Percentiles rank a stretch among this genome's conserved stretches.
These are phyloP conservation scores for Eupithecia exiguata DNA, from an alignment of 2,888 invertebrate genomes.

Conservation along the genomic window DNA sequence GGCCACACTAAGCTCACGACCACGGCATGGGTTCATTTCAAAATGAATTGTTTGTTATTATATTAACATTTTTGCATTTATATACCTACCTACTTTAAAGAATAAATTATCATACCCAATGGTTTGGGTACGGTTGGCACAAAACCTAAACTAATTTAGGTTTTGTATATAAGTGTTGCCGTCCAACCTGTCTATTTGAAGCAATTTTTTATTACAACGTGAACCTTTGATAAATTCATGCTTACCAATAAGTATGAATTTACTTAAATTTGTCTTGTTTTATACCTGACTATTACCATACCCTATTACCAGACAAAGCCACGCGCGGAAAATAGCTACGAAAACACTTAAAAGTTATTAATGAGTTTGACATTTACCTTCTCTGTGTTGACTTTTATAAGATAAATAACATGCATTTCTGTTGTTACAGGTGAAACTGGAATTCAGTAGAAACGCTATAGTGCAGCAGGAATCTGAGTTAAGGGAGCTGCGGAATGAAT, in stretches of 20 bases:
- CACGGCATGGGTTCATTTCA: too few relatives aligned
- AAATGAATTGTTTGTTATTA: not conserved
- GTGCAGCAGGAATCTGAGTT: constrained; percentile 64
- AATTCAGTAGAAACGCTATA: constrained; percentile 63
- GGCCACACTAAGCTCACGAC: too few relatives aligned
- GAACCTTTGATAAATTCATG: too few relatives aligned
- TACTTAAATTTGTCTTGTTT: not conserved
- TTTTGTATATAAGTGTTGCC: not conserved
- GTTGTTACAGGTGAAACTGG: constrained; percentile 64
- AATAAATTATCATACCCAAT: too few relatives aligned
- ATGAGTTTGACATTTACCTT: not conserved
- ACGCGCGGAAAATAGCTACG: not conserved
- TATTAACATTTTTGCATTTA: not conserved
- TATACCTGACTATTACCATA: not conserved
- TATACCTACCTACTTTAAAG: not conserved
- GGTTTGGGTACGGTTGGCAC: too few relatives aligned
- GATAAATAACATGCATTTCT: not conserved
- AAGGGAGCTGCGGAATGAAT: constrained; percentile 59
- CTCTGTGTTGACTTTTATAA: not conserved
- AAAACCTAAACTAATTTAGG: not conserved
- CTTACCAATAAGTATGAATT: not conserved
- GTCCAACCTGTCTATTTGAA: not conserved
- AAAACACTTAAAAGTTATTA: not conserved
- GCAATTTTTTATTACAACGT: not conserved
- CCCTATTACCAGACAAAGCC: not conserved